Evolutionary conservation across 2,113 vertebrate species (phyloP), one percentile per base, ranked within the genome.

Genomic region (Pteronura brasiliensis): DNA sequence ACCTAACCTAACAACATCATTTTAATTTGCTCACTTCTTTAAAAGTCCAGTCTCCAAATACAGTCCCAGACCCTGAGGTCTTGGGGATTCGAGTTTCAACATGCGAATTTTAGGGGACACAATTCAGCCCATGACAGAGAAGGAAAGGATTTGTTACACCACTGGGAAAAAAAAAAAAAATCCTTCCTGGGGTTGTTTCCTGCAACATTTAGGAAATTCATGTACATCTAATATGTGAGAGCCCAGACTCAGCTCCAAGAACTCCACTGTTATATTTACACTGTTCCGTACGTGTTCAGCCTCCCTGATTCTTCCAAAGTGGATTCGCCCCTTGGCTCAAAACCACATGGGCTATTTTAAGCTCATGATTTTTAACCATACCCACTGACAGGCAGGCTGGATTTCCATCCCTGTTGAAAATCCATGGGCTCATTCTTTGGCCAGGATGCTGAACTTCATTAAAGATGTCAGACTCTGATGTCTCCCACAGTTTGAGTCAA

Each of bases 311-410:
- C 44, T 80, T 65, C 34, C 49, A 23, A 89, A 81, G 25, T 17
- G 77, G 69, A 82, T 49, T 1, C 2, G 69, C 27, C 42, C 44
- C 61, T 69, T 67, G 42, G 77, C 87, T 88, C 47, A 92, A 29
- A 93, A 74, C 59, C 44, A 89, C 72, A 69, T 49, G 65, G 36
- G 1, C 81, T 88, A 95, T 94, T 98, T 94, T 95, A 96, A 97
- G 97, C 80, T 90, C 12, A 2, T 39, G 63, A 52, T 81, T 95
- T 96, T 95, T 52, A 92, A 71, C 49, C 79, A 97, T 61, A 88
- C 39, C 34, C n/a, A 72, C 14, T 1, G 0, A 61, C n/a, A 87
- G 71, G 31, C 39, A 63, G 63, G 14, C 74, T 80, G 29, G 63
- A 82, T 93, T 97, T 93, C 61, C 69, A n/a, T 47, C 39, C 25